These are phyloP conservation scores for Dryomyza anilis DNA, from an alignment of 2,888 invertebrate genomes.

Conservation along the genomic window DNA sequence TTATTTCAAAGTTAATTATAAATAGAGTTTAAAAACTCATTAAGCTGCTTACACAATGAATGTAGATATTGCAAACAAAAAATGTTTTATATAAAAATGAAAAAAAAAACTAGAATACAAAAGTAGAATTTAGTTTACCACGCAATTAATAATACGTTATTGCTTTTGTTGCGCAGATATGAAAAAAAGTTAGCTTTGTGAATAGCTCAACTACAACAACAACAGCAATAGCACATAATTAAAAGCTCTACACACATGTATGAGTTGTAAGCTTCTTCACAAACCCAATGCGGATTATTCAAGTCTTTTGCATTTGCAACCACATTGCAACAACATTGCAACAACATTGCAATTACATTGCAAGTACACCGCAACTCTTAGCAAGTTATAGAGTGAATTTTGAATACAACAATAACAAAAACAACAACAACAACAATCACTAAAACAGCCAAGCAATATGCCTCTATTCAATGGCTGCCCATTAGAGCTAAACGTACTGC, in stretches of 20 bases:
- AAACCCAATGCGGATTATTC: no score
- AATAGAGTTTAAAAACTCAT: no score
- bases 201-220: neutral
- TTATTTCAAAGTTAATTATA: no score
- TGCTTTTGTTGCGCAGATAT: neutral
- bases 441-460: neutral
- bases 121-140: neutral
- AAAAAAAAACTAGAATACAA: neutral
- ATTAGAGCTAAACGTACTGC: no score
- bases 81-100: neutral
- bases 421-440: conserved; percentile 17
- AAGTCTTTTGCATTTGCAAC: neutral
- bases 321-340: no score
- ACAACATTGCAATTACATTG: no score
- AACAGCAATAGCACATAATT: neutral
- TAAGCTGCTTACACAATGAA: no score
- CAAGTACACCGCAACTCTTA: no score
- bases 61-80: no score
- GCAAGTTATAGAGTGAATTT: conserved; percentile 30
- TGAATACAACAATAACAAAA: conserved; percentile 27
- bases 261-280: neutral
- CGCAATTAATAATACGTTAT: conserved; percentile 3
- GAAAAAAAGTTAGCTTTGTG: neutral
- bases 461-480: neutral
- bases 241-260: neutral